These are phyloP conservation scores for Odontothrips loti DNA, from an alignment of 2,888 invertebrate genomes.

Conservation along the genomic window DNA sequence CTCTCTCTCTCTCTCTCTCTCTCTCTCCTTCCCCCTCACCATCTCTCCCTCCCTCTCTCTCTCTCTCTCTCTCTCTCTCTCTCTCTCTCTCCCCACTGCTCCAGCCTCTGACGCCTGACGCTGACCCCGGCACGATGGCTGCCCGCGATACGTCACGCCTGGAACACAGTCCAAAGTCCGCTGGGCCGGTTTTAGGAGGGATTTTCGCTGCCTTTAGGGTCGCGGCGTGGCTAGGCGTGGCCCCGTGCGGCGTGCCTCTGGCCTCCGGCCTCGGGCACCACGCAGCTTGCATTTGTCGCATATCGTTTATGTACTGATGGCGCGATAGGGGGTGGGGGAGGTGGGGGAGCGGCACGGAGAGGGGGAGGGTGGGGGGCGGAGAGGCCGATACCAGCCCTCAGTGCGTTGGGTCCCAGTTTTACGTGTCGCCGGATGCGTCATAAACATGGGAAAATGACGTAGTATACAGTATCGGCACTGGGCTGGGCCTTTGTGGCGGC, in stretches of 20 bases:
- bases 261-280: not conserved
- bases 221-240: not conserved
- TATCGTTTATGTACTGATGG: not conserved
- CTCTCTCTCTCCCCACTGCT: no score
- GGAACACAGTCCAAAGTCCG: no score
- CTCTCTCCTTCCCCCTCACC: no score
- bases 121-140: no score
- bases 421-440: constrained; percentile 16
- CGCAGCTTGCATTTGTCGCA: constrained; percentile 13
- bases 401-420: not conserved
- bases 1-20: no score
- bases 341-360: not conserved
- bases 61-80: no score
- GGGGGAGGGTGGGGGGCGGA: not conserved
- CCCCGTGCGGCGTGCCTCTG: not conserved
- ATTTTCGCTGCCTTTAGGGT: not conserved
- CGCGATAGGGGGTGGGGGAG: not conserved
- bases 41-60: no score
- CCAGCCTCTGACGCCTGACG: no score
- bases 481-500: no score
- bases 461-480: no score
- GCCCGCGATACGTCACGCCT: no score
- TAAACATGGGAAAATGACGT: not conserved
- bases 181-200: no score
- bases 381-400: not conserved